Evolutionary conservation across 2,888 invertebrate genomes (phyloP).

Genomic region (Polydrusus pterygomalis): DNA sequence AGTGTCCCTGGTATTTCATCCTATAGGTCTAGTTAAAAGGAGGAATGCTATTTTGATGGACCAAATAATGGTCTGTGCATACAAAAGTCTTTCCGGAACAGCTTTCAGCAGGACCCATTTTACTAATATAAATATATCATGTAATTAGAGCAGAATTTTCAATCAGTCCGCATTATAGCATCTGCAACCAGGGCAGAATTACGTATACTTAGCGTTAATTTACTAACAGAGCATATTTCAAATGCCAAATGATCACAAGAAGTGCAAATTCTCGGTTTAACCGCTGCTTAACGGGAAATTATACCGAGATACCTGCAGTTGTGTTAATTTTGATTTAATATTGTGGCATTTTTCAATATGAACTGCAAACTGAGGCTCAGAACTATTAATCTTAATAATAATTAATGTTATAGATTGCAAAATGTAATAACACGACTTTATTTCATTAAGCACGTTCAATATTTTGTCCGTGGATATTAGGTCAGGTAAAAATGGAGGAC

Average conservation of each 20-base stretch:
- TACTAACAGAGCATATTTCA: slow-evolving; percentile 44
- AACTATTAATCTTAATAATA: slow-evolving; percentile 20
- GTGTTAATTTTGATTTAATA: slow-evolving; percentile 49
- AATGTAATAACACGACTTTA: slow-evolving; percentile 8
- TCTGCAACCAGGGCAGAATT: slow-evolving; percentile 21
- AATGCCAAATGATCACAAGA: slow-evolving; percentile 47
- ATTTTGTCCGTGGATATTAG: neutral
- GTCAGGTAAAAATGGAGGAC: no score
- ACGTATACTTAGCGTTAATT: slow-evolving; percentile 21
- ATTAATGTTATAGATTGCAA: slow-evolving; percentile 16
- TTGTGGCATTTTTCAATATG: slow-evolving; percentile 27
- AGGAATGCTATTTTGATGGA: no score
- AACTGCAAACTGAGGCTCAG: slow-evolving; percentile 23
- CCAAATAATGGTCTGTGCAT: no score
- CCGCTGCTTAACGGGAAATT: slow-evolving; percentile 49
- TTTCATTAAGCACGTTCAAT: neutral
- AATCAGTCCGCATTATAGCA: neutral
- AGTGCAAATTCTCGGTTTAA: slow-evolving; percentile 42
- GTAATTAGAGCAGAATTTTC: neutral
- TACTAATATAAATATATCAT: no score
- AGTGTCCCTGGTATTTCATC: no score
- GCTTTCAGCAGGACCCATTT: no score
- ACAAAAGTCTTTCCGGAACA: no score
- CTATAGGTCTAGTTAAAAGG: no score
- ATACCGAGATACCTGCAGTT: slow-evolving; percentile 34